A percentile compares a stretch with the other conserved stretches of the same genome.
Evolutionary conservation across 2,797 vertebrate genomes (phyloP).

Genomic region (Knipowitschia caucasica): DNA sequence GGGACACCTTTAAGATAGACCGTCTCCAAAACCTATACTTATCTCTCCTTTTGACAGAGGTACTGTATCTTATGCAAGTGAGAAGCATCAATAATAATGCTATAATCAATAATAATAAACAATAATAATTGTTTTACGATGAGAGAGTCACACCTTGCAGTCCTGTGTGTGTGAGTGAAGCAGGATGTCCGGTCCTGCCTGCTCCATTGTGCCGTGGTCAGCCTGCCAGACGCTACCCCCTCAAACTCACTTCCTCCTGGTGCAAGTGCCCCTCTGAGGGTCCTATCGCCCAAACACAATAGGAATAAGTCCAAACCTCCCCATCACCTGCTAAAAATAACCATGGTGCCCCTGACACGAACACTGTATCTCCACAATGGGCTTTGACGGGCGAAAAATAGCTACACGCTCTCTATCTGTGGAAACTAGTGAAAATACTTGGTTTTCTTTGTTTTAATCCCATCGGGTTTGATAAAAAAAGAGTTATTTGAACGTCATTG

Average conservation of each 20-base stretch:
- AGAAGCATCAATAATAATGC: no score
- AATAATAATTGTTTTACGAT: no score
- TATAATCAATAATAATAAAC: no score
- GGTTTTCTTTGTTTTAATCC: conserved; percentile 2
- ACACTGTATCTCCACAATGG: conserved; percentile 55
- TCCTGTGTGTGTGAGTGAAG: conserved; percentile 33
- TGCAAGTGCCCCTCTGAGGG: conserved; percentile 48
- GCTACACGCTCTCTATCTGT: conserved; percentile 22
- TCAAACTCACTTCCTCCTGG: conserved; percentile 60
- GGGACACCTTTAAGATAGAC: no score
- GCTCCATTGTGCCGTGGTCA: conserved; percentile 60
- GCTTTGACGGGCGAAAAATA: conserved; percentile 57
- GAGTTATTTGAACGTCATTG: neutral
- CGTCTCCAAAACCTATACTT: no score
- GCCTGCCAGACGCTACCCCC: conserved; percentile 59
- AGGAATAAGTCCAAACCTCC: conserved; percentile 47
- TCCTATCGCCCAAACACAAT: conserved; percentile 54
- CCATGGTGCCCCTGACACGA: conserved; percentile 19
- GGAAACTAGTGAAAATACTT: neutral
- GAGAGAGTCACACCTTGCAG: no score
- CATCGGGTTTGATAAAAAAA: neutral
- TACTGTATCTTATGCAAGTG: no score
- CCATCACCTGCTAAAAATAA: conserved; percentile 68
- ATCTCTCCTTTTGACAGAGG: no score
- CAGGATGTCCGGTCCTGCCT: conserved; percentile 73